phyloP scores from a whole-genome alignment of 1,140 invertebrate genomes.

The Aphis gossypii region DNA sequence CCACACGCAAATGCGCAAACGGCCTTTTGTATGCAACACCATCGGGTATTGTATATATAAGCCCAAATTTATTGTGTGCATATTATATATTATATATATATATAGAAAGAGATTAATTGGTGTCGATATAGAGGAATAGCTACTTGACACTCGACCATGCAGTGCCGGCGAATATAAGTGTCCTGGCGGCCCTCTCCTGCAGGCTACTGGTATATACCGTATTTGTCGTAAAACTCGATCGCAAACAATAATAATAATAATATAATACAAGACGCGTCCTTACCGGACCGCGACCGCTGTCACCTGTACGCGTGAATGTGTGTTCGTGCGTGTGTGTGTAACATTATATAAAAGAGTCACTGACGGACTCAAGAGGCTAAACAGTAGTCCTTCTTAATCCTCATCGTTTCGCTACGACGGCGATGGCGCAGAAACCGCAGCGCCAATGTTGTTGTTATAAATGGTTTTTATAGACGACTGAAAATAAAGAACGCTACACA shows the following conservation, averaged over 20 bases:
- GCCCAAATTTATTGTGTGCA: not conserved
- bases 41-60: not conserved
- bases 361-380: constrained; percentile 50
- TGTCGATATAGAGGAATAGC: constrained; percentile 33
- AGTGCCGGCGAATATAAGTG: not conserved
- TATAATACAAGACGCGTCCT: constrained; percentile 20
- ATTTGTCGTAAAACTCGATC: not conserved
- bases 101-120: constrained; percentile 46
- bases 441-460: constrained; percentile 39
- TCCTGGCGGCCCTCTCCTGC: not conserved
- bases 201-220: constrained; percentile 35
- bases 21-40: not conserved
- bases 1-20: not conserved
- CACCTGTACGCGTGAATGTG: not conserved
- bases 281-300: constrained; percentile 40
- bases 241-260: constrained; percentile 27
- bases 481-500: not conserved
- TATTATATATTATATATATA: not conserved
- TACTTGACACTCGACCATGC: constrained; percentile 25
- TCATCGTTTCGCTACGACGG: not conserved
- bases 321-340: not conserved
- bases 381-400: constrained; percentile 20
- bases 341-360: constrained; percentile 52
- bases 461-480: not conserved
- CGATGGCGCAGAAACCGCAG: not conserved